phyloP scores from a whole-genome alignment of 2,797 vertebrate genomes.

The Cryptoblepharus egeriae region DNA sequence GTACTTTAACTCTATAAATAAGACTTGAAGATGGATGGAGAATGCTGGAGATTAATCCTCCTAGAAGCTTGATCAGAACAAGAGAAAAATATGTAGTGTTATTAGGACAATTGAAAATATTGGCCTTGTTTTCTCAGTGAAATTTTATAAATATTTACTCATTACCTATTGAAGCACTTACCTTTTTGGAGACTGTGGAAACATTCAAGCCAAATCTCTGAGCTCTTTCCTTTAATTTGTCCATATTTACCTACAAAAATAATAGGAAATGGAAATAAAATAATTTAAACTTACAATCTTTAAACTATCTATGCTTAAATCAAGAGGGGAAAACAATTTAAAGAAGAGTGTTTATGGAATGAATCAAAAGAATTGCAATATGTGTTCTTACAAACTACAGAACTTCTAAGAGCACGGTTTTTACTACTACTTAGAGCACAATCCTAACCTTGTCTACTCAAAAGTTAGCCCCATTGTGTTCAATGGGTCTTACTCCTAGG shows the following conservation, averaged over 20 bases:
- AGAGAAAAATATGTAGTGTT: neutral
- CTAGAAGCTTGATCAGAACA: neutral
- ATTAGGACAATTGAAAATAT: neutral
- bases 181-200: conserved; percentile 91
- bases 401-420: neutral
- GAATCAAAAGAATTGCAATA: neutral
- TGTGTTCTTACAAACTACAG: neutral
- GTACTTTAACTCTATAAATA: conserved; percentile 1
- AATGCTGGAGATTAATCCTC: neutral
- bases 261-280: neutral
- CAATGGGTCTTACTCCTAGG: no score
- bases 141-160: neutral
- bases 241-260: conserved; percentile 82
- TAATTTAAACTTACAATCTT: rapidly evolving
- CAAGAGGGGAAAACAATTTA: neutral
- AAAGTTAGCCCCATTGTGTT: no score
- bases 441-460: no score
- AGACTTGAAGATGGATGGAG: neutral
- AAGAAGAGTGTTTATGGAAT: neutral
- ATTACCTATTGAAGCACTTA: conserved; percentile 60
- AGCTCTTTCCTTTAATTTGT: conserved; percentile 92
- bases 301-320: neutral
- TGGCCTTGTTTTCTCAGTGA: neutral
- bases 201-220: conserved; percentile 92
- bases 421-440: neutral